A percentile compares a stretch with the other conserved stretches of the same genome.
These are phyloP conservation scores for Leptogaster cylindrica DNA, from an alignment of 2,888 invertebrate species.

Conservation along the genomic window DNA sequence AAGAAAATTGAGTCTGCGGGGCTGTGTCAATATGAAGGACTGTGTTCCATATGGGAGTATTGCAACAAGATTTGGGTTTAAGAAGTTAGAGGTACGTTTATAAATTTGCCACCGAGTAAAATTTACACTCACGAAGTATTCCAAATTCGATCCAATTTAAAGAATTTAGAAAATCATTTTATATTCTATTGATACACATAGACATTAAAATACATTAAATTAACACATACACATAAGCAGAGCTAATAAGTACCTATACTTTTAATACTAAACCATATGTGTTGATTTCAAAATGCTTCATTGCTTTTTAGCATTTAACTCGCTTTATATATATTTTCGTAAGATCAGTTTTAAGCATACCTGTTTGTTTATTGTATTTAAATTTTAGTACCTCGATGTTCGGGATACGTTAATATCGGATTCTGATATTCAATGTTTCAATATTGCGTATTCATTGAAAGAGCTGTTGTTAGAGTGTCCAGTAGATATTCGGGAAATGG, in stretches of 20 bases:
- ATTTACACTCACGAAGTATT: not conserved
- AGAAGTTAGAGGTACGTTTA: constrained; percentile 55
- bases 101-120: no score
- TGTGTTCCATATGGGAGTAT: constrained; percentile 80
- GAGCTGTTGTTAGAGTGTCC: constrained; percentile 65
- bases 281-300: no score
- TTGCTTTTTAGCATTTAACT: no score
- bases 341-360: no score
- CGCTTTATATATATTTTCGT: no score
- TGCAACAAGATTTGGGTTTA: constrained; percentile 73
- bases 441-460: constrained; percentile 63
- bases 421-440: constrained; percentile 68
- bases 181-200: no score
- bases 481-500: constrained; percentile 44
- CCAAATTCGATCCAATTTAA: not conserved
- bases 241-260: no score
- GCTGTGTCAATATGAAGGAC: constrained; percentile 72
- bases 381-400: constrained; percentile 63
- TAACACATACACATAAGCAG: no score
- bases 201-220: no score
- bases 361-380: no score
- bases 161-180: not conserved
- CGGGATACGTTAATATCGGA: constrained; percentile 67
- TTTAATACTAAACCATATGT: no score
- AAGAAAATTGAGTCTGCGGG: constrained; percentile 68